Conservation (phyloP, 2,797 vertebrate genomes). For the Lepidocolaptes lacrymiger region DNA sequence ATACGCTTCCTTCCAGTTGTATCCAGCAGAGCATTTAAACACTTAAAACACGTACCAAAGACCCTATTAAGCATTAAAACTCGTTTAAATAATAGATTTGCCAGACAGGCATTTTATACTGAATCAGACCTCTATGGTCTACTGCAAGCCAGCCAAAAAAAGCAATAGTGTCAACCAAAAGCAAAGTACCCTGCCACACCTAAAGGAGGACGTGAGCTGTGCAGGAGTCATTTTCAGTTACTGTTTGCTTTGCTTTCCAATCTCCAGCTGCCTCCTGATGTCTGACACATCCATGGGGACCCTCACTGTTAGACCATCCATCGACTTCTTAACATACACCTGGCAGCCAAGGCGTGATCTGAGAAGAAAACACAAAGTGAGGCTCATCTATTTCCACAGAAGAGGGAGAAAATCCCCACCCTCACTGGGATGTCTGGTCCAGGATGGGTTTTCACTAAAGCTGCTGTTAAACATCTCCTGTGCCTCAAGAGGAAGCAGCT, state of each 20-base stretch:
- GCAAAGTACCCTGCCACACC: background rate
- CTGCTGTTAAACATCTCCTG: background rate
- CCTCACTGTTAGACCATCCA: conserved; percentile 77
- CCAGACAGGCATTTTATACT: background rate
- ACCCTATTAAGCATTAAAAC: background rate
- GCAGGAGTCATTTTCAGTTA: background rate
- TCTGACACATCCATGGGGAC: conserved; percentile 73
- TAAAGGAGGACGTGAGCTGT: background rate
- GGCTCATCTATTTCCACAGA: background rate
- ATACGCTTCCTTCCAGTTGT: background rate
- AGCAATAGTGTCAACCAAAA: background rate
- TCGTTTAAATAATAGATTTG: background rate
- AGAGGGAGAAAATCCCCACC: background rate
- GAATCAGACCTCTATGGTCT: background rate
- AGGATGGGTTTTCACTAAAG: background rate
- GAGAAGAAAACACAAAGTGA: background rate
- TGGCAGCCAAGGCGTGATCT: conserved; percentile 83
- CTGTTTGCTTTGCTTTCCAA: conserved; percentile 63
- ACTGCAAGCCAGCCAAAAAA: background rate
- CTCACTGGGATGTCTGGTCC: background rate
- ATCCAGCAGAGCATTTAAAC: background rate
- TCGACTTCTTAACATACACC: conserved; percentile 73
- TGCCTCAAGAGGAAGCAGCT: background rate
- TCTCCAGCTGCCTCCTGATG: conserved; percentile 47
- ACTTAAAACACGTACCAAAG: background rate